Evolutionary conservation across 2,113 vertebrate genomes (phyloP).

Genomic region (Thalassarche chlororhynchos): DNA sequence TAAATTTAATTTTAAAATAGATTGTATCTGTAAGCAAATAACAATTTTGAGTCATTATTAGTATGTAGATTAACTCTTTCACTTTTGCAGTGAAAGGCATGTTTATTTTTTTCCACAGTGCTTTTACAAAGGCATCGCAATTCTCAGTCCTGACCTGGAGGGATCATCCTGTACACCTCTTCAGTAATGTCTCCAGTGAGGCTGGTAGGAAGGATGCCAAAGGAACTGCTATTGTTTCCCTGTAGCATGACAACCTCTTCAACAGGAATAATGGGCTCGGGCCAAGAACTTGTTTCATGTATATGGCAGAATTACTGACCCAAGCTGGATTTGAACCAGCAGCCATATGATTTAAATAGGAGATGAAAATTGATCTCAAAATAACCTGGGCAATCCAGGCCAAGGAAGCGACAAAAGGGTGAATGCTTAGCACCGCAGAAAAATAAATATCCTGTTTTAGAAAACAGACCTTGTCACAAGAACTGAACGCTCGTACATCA

Average conservation of each 20-base stretch:
- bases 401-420: neutral
- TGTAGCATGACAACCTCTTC: constrained; percentile 1
- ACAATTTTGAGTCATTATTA: neutral
- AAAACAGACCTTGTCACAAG: neutral
- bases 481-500: neutral
- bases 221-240: neutral
- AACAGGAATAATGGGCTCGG: neutral
- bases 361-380: constrained; percentile 34
- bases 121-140: neutral
- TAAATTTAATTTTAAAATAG: neutral
- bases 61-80: neutral
- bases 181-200: neutral
- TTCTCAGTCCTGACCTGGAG: neutral
- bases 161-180: neutral
- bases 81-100: neutral
- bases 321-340: constrained; percentile 23
- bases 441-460: constrained; percentile 23
- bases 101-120: neutral
- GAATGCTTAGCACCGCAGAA: neutral
- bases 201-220: neutral
- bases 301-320: constrained; percentile 29
- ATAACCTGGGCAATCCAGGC: constrained; percentile 10
- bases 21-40: neutral
- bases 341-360: constrained; percentile 35
- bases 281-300: neutral